These are phyloP conservation scores for human (Homo sapiens) DNA, from an alignment of 2,113 vertebrate genomes.

Conservation along the genomic window GRCh38 chr20:44775501-44776000, in stretches of 20 bases:
- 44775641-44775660: not conserved
- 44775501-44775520: not conserved
- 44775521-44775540: not conserved
- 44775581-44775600: not conserved
- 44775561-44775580: not conserved
- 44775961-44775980: not conserved
- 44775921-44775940: slow-evolving; percentile 31
- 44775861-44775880: slow-evolving; percentile 21
- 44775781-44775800: not conserved
- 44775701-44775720: not conserved
- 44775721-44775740: not conserved
- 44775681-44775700: not conserved
- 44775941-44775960: slow-evolving; percentile 38
- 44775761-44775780: not conserved
- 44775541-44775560: not conserved
- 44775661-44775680: not conserved
- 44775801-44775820: not conserved
- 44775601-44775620: not conserved
- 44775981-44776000: slow-evolving; percentile 4
- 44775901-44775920: slow-evolving; percentile 46
- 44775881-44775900: not conserved
- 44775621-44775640: fast-evolving
- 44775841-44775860: not conserved
- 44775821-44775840: not conserved
- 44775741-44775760: not conserved